phyloP scores from a whole-genome alignment of 2,888 invertebrate genomes.

The Xanthorhoe spadicearia region DNA sequence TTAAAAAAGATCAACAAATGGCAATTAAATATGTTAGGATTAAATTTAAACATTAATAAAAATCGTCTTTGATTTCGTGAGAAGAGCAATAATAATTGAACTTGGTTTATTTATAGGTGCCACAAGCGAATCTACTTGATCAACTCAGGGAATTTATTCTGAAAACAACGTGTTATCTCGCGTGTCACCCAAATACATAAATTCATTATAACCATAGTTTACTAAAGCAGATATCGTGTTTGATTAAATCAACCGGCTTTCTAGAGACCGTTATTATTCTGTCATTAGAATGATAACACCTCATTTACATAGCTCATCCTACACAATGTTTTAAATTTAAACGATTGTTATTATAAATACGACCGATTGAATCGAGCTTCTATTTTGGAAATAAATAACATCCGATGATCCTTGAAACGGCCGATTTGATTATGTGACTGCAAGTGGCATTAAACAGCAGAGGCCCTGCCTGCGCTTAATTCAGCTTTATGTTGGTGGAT shows the following conservation, averaged over 20 bases:
- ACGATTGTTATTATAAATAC: constrained; percentile 16
- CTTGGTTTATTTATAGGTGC: background rate
- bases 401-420: too few relatives aligned
- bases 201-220: constrained; percentile 25
- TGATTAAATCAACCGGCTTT: constrained; percentile 29
- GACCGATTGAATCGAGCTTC: too few relatives aligned
- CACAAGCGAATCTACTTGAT: background rate
- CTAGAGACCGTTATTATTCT: constrained; percentile 23
- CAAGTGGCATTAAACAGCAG: too few relatives aligned
- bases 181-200: constrained; percentile 36
- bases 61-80: too few relatives aligned
- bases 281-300: constrained; percentile 23
- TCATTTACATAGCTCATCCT: constrained; percentile 31
- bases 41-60: too few relatives aligned
- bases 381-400: too few relatives aligned
- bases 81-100: too few relatives aligned
- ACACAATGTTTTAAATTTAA: constrained; percentile 24
- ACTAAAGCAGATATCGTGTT: constrained; percentile 21
- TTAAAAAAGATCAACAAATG: too few relatives aligned
- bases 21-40: too few relatives aligned
- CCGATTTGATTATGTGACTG: too few relatives aligned
- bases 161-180: constrained; percentile 10
- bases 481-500: too few relatives aligned
- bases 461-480: too few relatives aligned
- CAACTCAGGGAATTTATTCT: background rate